phyloP scores from a whole-genome alignment of 2,797 vertebrate genomes.

The Monodelphis domestica region DNA sequence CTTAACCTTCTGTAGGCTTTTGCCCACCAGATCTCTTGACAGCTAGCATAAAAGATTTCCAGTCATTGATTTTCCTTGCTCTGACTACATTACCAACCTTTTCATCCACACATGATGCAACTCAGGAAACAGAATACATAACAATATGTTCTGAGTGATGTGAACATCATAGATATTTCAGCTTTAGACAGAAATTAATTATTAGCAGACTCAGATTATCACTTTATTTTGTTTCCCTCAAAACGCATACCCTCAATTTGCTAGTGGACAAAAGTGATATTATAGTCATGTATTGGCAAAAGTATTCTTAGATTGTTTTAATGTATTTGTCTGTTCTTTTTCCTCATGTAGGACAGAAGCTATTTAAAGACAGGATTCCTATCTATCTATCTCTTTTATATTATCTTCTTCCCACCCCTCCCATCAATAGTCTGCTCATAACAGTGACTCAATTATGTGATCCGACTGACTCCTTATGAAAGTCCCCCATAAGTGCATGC shows the following conservation, averaged over 20 bases:
- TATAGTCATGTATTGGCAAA: not conserved
- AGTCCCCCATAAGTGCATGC: not conserved
- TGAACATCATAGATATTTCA: not conserved
- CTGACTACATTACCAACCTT: not conserved
- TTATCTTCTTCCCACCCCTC: not conserved
- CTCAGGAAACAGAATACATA: not conserved
- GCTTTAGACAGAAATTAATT: not conserved
- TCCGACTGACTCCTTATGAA: not conserved
- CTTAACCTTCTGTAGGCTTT: not conserved
- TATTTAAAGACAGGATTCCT: constrained; percentile 5
- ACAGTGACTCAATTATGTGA: not conserved
- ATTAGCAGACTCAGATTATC: not conserved
- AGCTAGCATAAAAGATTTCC: not conserved
- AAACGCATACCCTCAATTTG: not conserved
- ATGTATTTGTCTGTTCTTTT: not conserved
- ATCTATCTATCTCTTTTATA: constrained; percentile 32
- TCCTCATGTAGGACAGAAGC: not conserved
- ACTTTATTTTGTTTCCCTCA: not conserved
- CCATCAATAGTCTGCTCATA: not conserved
- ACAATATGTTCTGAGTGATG: not conserved
- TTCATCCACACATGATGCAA: not conserved
- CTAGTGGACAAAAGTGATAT: not conserved
- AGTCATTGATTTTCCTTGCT: not conserved
- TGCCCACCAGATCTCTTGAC: not conserved
- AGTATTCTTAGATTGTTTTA: constrained; percentile 34